A percentile compares a stretch with the other conserved stretches of the same genome.
phyloP scores from a whole-genome alignment of 2,113 vertebrate species.

The Meles meles region DNA sequence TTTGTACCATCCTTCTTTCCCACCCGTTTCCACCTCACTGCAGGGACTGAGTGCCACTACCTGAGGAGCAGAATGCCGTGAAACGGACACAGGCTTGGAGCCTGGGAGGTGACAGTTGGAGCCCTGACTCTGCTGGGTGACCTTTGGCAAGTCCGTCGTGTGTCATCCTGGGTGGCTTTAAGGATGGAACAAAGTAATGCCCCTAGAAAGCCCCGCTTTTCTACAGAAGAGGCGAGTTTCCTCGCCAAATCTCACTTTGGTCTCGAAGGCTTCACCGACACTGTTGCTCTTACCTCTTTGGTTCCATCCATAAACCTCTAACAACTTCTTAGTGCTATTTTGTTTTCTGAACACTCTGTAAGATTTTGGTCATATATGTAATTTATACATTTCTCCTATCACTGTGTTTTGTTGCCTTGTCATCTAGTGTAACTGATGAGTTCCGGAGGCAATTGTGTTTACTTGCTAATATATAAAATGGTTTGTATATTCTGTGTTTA shows the following conservation, averaged over 20 bases:
- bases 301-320: background rate
- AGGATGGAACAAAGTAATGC: background rate
- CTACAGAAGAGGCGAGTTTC: background rate
- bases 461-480: background rate
- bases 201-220: background rate
- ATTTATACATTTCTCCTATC: background rate
- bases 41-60: background rate
- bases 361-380: background rate
- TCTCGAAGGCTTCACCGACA: background rate
- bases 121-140: background rate
- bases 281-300: background rate
- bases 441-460: background rate
- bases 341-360: background rate
- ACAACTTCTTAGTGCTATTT: background rate
- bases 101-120: background rate
- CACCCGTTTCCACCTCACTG: background rate
- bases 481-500: background rate
- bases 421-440: background rate
- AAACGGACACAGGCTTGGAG: background rate
- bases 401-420: background rate
- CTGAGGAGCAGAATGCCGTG: fast-evolving
- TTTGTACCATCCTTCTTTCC: background rate
- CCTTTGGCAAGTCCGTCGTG: too few species aligned
- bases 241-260: background rate
- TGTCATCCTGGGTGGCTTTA: too few species aligned